Conservation (phyloP, 2,113 vertebrate genomes). For the Phycodurus eques region DNA sequence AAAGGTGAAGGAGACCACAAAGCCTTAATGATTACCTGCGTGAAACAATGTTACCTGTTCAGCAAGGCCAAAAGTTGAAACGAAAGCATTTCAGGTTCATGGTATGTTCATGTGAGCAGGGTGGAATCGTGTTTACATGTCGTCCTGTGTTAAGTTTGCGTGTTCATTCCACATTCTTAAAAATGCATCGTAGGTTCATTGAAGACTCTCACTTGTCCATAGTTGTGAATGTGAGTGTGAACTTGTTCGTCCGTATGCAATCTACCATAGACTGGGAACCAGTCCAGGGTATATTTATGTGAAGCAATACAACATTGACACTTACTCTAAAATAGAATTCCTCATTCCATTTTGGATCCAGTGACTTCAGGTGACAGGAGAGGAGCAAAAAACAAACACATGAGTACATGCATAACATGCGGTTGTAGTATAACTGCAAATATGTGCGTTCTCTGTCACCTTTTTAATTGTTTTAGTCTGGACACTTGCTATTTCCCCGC, state of each 20-base stretch:
- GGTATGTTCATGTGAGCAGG: background rate
- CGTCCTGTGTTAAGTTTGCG: background rate
- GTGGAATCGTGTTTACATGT: background rate
- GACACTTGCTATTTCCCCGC: constrained; percentile 83
- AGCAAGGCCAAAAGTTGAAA: background rate
- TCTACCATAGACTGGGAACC: no score
- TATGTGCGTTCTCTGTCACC: constrained; percentile 64
- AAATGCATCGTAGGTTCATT: background rate
- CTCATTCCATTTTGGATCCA: constrained; percentile 97
- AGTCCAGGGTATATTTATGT: background rate
- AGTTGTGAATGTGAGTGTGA: no score
- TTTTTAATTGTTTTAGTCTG: constrained; percentile 96
- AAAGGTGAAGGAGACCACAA: constrained; percentile 26
- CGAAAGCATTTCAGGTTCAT: background rate
- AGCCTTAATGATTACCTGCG: constrained; percentile 11
- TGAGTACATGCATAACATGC: background rate
- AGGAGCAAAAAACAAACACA: constrained; percentile 11
- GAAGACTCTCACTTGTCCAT: background rate
- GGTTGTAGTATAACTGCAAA: background rate
- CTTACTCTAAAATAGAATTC: constrained; percentile 93
- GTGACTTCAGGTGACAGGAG: constrained; percentile 69
- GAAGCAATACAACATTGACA: constrained; percentile 28
- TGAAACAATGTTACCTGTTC: background rate
- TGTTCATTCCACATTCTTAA: background rate
- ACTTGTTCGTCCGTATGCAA: no score